Percentiles rank a stretch among this genome's conserved stretches.
phyloP scores from a whole-genome alignment of 2,888 invertebrate species.

The Cistogaster globosa region DNA sequence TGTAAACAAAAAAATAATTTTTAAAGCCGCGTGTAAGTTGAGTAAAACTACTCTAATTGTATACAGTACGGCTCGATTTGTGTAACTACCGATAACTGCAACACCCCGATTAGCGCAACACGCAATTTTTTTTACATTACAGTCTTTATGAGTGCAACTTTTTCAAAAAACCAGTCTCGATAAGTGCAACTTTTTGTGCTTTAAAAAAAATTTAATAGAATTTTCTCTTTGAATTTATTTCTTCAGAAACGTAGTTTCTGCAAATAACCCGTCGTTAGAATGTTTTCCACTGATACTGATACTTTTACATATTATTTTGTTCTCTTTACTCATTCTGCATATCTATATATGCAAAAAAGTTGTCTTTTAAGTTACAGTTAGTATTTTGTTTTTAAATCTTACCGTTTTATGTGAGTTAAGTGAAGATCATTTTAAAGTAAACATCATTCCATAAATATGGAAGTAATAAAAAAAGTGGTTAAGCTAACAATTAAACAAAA shows the following conservation, averaged over 20 bases:
- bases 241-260: neutral
- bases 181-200: neutral
- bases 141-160: neutral
- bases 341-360: too few relatives aligned
- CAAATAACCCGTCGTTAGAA: neutral
- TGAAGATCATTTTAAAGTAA: slow-evolving; percentile 8
- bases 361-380: too few relatives aligned
- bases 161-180: neutral
- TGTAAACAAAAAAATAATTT: too few relatives aligned
- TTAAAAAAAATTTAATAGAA: neutral
- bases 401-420: neutral
- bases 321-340: too few relatives aligned
- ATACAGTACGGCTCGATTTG: neutral
- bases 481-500: too few relatives aligned
- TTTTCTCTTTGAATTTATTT: neutral
- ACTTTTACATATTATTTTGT: too few relatives aligned
- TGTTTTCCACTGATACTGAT: too few relatives aligned
- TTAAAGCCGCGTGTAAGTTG: too few relatives aligned
- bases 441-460: slow-evolving; percentile 1
- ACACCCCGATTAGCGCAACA: slow-evolving; percentile 5
- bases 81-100: neutral
- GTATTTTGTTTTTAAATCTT: too few relatives aligned
- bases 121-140: neutral
- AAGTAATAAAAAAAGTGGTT: slow-evolving; percentile 8
- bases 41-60: too few relatives aligned